These are phyloP conservation scores for Drosophila engyochracea DNA, from an alignment of 2,888 invertebrate species.

Conservation along the genomic window DNA sequence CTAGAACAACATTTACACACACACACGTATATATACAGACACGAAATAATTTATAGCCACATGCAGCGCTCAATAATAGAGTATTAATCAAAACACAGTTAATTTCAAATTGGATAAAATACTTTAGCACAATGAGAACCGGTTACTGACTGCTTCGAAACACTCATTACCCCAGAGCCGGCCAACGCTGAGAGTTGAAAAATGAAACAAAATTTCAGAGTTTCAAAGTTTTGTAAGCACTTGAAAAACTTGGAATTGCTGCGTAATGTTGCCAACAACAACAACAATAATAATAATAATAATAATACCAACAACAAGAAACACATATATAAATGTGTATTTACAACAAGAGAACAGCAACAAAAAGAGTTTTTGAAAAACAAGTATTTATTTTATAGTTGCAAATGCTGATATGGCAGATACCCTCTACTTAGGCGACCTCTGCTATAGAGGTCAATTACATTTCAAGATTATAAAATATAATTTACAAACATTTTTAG, in stretches of 20 bases:
- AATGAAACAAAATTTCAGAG: slow-evolving; percentile 71
- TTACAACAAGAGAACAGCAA: slow-evolving; percentile 45
- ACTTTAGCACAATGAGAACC: slow-evolving; percentile 55
- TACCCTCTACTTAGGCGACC: background rate
- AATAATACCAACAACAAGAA: slow-evolving; percentile 28
- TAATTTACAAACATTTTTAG: background rate
- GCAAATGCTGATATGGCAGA: background rate
- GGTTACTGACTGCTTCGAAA: slow-evolving; percentile 44
- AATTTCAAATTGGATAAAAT: slow-evolving; percentile 72
- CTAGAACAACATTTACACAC: slow-evolving; percentile 18
- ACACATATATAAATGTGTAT: slow-evolving; percentile 29
- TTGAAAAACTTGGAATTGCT: slow-evolving; percentile 73
- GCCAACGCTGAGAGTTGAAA: slow-evolving; percentile 23
- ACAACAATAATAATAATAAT: slow-evolving; percentile 25
- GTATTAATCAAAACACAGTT: slow-evolving; percentile 79
- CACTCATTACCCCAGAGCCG: slow-evolving; percentile 55
- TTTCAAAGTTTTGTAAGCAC: slow-evolving; percentile 61
- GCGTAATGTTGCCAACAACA: slow-evolving; percentile 63
- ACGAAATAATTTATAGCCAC: slow-evolving; percentile 56
- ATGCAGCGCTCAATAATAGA: slow-evolving; percentile 74
- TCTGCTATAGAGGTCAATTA: background rate
- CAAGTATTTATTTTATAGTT: background rate
- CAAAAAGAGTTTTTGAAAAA: slow-evolving; percentile 33
- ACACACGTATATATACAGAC: background rate
- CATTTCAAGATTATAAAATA: background rate